Base-by-base conservation (phyloP, 1,140 invertebrate genomes). In the Penaeus indicus region DNA sequence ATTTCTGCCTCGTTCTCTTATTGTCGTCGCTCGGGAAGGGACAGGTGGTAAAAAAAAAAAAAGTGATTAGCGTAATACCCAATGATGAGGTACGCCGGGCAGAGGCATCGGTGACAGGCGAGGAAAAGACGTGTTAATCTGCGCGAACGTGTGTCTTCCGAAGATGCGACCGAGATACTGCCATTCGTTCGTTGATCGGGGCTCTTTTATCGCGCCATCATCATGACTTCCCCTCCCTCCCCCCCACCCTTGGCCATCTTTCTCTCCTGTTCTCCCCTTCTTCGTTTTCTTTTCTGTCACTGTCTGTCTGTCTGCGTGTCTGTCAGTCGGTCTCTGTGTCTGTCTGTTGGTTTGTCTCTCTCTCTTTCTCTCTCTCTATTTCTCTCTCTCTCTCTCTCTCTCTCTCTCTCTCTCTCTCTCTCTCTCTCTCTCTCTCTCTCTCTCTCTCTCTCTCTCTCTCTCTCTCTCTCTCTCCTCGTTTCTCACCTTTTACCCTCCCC, bases 371-470 rank as follows among this genome's bases (percentile, higher is more conserved):
- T 61, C 27, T 27, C 38, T 61, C 54, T 60, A 25, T 32, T 54
- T 62, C 72, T 85, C 72, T 54, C 47, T 54, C 64, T 27, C 32
- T 75, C 25, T 61, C 54, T 85, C 84, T 32, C 69, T 38, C 84
- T 42, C 62, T 47, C 77, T 38, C 75, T 18, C 18, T n/a, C 63
- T 64, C 81, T 83, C 25, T 83, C 62, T 32, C 32, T 63, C 32
- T n/a, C 19, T 22, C 60, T 62, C 42, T 62, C 60, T 62, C 47
- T 80, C 32, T 80, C 54, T 84, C n/a, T 77, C 32, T 77, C 47
- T 75, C 54, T 32, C n/a, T 85, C 84, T 61, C 47, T 54, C 83
- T 85, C 83, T 69, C 47, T 42, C 67, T 69, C 32, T 63, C 42
- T 25, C 27, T 25, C 64, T 63, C 16, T 42, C 32, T 27, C 11